Base-by-base conservation (phyloP, 2,888 invertebrate genomes). In the Formica aserva region DNA sequence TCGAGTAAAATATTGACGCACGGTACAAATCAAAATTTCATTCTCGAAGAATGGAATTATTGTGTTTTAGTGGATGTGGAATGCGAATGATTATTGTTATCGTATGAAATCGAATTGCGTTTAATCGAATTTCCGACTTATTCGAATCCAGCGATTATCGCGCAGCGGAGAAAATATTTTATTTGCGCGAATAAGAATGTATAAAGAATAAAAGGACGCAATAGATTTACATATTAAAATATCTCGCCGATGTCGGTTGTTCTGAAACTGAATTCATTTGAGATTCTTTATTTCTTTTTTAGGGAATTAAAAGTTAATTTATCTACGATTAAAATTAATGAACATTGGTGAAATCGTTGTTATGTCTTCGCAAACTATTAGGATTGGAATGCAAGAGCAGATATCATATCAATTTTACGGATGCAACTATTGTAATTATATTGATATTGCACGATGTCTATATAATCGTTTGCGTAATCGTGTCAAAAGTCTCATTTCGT, bases 1-100 rank as follows among this genome's bases (percentile, higher is more conserved):
- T n/a, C 72, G 22, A 60, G 66, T 80, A 60, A 80, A 80, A 80
- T 72, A 60, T 80, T 80, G 78, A 78, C 71, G 69, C 60, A 60
- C 18, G 41, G 60, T 22, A 55, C 45, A 72, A 60, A 80, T 62
- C 72, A 45, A 80, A 80, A 80, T 80, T 80, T 80, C 45, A 71
- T 80, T 80, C 74, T 45, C 78, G 60, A 71, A 55, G 45, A 71
- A 65, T 71, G 72, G 45, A 80, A 80, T 80, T 71, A 60, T 18
- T 48, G 67, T 38, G 1, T 57, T 55, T 80, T 26, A 35, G 45
- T 15, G 57, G 22, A 60, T 15, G 72, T 13, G 74, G 22, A 32
- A 32, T 18, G 11, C 15, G 60, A 78, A 71, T 71, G 60, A 80
- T 80, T 80, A 71, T 80, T 71, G 67, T 77, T 77, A 77, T 57